Percentiles rank a stretch among this genome's conserved stretches.
These are phyloP conservation scores for Rhabdomys pumilio DNA, from an alignment of 2,797 vertebrate genomes.

Conservation along the genomic window DNA sequence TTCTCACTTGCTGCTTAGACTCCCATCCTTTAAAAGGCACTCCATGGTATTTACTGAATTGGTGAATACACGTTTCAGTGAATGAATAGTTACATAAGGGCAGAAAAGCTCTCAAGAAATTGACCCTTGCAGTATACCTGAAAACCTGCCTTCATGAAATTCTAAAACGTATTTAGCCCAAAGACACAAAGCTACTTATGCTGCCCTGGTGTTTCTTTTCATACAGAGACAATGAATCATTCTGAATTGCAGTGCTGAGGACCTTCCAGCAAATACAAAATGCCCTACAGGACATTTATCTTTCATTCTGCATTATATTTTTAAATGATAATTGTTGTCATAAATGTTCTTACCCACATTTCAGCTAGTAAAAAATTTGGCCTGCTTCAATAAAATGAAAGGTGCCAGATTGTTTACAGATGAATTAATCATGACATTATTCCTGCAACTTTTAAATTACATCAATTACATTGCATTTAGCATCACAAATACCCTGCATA, in stretches of 20 bases:
- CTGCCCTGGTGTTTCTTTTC: conserved; percentile 2
- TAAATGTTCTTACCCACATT: conserved; percentile 64
- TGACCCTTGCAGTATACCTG: conserved; percentile 74
- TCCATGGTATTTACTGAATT: conserved; percentile 62
- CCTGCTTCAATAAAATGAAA: conserved; percentile 81
- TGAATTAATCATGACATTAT: conserved; percentile 88
- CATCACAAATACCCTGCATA: conserved; percentile 85
- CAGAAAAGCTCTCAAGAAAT: conserved; percentile 69
- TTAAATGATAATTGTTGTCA: conserved; percentile 76
- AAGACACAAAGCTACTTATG: conserved; percentile 69
- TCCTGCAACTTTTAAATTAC: conserved; percentile 84
- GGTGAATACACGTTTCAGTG: conserved; percentile 58
- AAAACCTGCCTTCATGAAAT: conserved; percentile 61
- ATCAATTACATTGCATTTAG: conserved; percentile 86
- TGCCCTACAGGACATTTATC: conserved; percentile 72
- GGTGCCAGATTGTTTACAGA: conserved; percentile 86
- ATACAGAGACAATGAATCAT: conserved; percentile 72
- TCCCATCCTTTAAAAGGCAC: conserved; percentile 61
- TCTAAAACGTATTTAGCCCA: conserved; percentile 71
- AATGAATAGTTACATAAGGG: conserved; percentile 60
- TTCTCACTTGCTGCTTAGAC: neutral
- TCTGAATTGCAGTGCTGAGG: conserved; percentile 43
- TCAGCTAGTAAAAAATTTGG: conserved; percentile 75
- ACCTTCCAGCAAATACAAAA: conserved; percentile 71
- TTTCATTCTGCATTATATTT: conserved; percentile 76